Evolutionary conservation across 2,888 invertebrate genomes (phyloP), one percentile per base, ranked within the genome.

Genomic region (Ecdyonurus torrentis): DNA sequence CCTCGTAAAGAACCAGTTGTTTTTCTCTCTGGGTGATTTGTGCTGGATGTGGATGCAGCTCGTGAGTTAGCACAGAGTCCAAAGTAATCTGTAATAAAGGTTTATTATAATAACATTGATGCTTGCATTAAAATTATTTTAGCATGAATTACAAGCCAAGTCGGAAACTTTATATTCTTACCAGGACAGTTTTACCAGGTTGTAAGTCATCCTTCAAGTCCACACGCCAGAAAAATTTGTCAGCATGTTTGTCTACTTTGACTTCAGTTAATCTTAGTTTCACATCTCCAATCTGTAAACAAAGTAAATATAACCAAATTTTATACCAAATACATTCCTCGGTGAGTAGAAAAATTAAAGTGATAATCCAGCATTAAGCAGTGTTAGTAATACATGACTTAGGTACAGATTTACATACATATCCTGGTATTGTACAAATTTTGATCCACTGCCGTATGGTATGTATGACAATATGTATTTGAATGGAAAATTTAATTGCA

Each of bases 21-120:
- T 91, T 91, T 70, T 99, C 98, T 66, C 89, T 86, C 74, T 99
- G 99, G 0, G 85, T 81, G 65, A 99, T 95, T 68, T 87, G 83
- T 10, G 84, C 84, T 1, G 99, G 99, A 75, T 89, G 90, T 0
- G 98, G 92, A 25, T 77, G 73, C 25, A 97, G 77, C 19, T 84
- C 80, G 71, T 91, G 88, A 0, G 87, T 86, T 61, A 85, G 84
- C 0, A 91, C 83, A 7, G 83, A 79, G 71, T 94, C 91, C n/a
- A n/a, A n/a, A n/a, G n/a, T n/a, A n/a, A n/a, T n/a, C n/a, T n/a
- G n/a, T n/a, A n/a, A n/a, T n/a, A n/a, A n/a, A n/a, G n/a, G n/a
- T n/a, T n/a, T n/a, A n/a, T n/a, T n/a, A 59, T 5, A n/a, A 2
- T 23, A 5, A 59, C n/a, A 59, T 59, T 24, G 7, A 1, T 7